phyloP scores from a whole-genome alignment of 2,888 invertebrate genomes.

The Drosophila mercatorum region DNA sequence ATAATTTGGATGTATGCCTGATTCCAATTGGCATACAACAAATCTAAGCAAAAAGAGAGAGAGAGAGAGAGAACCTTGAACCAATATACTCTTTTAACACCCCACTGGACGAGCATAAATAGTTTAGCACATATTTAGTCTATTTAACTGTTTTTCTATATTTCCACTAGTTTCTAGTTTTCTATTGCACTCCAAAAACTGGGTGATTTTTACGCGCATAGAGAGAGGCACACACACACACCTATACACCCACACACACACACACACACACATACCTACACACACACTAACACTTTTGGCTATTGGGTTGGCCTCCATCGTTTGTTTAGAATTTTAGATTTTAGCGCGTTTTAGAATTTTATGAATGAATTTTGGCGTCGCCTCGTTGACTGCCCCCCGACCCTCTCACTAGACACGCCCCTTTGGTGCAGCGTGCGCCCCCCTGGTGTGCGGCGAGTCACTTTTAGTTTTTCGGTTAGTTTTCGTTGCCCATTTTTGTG shows the following conservation, averaged over 20 bases:
- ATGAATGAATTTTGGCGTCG: slow-evolving; percentile 82
- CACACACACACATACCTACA: slow-evolving; percentile 7
- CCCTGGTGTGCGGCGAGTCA: slow-evolving; percentile 43
- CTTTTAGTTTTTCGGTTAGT: slow-evolving; percentile 77
- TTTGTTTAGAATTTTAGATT: slow-evolving; percentile 84
- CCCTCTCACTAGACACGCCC: background rate
- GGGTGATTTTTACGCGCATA: slow-evolving; percentile 32
- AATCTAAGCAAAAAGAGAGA: too few species aligned
- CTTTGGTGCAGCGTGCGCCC: background rate
- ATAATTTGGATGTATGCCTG: too few species aligned
- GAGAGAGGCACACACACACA: slow-evolving; percentile 6
- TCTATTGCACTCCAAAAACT: slow-evolving; percentile 14
- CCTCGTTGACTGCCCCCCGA: slow-evolving; percentile 19
- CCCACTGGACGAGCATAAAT: background rate
- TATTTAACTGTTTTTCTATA: slow-evolving; percentile 4
- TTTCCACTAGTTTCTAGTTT: slow-evolving; percentile 16
- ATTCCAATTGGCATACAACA: too few species aligned
- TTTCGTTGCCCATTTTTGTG: slow-evolving; percentile 56
- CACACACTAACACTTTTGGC: background rate
- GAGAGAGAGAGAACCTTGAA: too few species aligned
- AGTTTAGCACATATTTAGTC: slow-evolving; percentile 5
- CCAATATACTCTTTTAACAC: background rate
- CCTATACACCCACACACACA: slow-evolving; percentile 8
- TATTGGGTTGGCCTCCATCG: slow-evolving; percentile 17
- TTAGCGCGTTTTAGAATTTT: slow-evolving; percentile 83